Evolutionary conservation across 1,140 invertebrate species (phyloP).

Genomic region (Liolophura sinensis): DNA sequence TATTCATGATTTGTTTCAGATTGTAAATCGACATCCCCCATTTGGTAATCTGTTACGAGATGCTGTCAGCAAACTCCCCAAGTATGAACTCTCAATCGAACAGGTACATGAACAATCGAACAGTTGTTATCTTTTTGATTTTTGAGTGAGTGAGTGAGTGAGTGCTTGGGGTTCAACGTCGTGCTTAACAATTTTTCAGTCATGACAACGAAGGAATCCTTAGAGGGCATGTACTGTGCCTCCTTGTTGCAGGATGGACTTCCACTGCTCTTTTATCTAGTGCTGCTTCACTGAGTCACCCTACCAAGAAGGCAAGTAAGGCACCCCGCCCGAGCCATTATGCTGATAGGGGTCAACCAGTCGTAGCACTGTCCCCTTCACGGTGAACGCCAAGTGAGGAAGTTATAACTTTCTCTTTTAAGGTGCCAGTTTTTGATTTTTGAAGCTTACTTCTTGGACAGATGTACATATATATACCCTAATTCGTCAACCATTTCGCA

Average conservation of each 20-base stretch:
- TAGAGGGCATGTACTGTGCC: too few relatives aligned
- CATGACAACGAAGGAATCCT: too few relatives aligned
- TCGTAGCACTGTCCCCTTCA: too few relatives aligned
- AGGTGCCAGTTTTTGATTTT: neutral
- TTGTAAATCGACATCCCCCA: slow-evolving; percentile 62
- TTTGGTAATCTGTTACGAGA: slow-evolving; percentile 61
- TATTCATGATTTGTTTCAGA: slow-evolving; percentile 38
- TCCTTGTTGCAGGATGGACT: too few relatives aligned
- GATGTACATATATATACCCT: neutral
- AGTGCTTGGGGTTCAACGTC: neutral
- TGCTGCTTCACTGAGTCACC: too few relatives aligned
- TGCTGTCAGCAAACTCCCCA: slow-evolving; percentile 52
- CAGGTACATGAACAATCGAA: slow-evolving; percentile 42
- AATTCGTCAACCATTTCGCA: slow-evolving; percentile 22
- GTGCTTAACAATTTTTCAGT: too few relatives aligned
- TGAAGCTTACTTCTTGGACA: neutral
- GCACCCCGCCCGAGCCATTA: too few relatives aligned
- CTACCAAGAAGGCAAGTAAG: too few relatives aligned
- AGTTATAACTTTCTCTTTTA: too few relatives aligned
- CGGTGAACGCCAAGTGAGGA: too few relatives aligned
- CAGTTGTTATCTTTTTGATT: slow-evolving; percentile 4
- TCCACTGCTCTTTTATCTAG: too few relatives aligned
- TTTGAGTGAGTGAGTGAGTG: neutral
- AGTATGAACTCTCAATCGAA: slow-evolving; percentile 59
- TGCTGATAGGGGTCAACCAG: too few relatives aligned